These are phyloP conservation scores for Drosophila parvula DNA, from an alignment of 1,140 invertebrate species.

Conservation along the genomic window DNA sequence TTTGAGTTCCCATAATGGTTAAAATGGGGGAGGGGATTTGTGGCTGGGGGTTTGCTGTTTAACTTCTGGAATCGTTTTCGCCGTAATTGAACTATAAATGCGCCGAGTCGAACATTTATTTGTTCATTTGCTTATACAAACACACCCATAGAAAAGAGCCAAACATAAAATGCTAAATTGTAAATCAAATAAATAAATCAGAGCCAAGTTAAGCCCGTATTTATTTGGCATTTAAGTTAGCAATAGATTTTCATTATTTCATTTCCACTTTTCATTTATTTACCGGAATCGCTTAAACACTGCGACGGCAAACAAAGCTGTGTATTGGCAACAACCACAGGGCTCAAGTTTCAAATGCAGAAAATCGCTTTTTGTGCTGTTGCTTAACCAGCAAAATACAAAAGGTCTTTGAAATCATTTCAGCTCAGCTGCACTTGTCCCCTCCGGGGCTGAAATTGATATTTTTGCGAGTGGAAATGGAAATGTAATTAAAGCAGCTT, in stretches of 20 bases:
- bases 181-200: conserved; percentile 39
- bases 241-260: conserved; percentile 54
- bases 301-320: conserved; percentile 32
- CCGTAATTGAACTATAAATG: conserved; percentile 70
- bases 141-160: conserved; percentile 6
- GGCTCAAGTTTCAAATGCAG: conserved; percentile 38
- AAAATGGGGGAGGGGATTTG: too few relatives aligned
- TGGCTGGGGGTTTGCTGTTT: conserved; percentile 9
- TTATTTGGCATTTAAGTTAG: conserved; percentile 30
- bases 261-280: conserved; percentile 52
- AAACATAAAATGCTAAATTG: conserved; percentile 13
- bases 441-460: conserved; percentile 33
- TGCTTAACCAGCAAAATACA: conserved; percentile 7
- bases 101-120: conserved; percentile 39
- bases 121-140: conserved; percentile 41
- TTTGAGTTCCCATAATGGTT: conserved; percentile 60
- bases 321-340: conserved; percentile 8
- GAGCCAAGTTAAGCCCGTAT: conserved; percentile 19
- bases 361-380: conserved; percentile 21
- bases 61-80: conserved; percentile 24
- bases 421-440: conserved; percentile 31
- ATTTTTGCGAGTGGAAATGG: conserved; percentile 34
- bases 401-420: conserved; percentile 31
- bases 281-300: conserved; percentile 44
- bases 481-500: conserved; percentile 69